Conservation (phyloP, 2,113 vertebrate genomes). For the Muscicapa adusta region DNA sequence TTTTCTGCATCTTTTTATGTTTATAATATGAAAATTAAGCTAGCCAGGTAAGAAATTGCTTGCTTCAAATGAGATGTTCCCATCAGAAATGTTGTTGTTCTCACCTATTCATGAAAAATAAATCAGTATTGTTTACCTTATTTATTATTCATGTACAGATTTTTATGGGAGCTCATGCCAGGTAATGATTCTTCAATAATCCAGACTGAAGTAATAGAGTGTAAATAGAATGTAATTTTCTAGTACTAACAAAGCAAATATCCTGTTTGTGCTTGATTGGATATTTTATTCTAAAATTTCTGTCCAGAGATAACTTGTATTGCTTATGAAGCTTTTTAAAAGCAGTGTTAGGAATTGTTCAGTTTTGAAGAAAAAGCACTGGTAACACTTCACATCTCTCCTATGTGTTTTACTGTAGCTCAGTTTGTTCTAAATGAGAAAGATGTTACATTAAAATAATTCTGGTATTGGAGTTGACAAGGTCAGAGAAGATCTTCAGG, state of each 20-base stretch:
- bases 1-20: neutral
- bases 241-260: neutral
- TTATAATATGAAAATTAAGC: neutral
- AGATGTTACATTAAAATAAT: neutral
- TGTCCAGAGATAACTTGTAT: neutral
- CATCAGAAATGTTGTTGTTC: neutral
- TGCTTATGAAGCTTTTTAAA: neutral
- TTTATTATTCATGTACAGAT: neutral
- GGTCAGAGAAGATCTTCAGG: neutral
- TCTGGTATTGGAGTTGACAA: neutral
- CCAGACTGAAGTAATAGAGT: neutral
- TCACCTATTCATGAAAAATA: conserved; percentile 3
- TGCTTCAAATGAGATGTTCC: neutral
- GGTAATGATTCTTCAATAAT: neutral
- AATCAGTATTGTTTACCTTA: neutral
- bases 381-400: neutral
- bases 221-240: neutral
- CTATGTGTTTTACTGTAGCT: neutral
- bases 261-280: neutral
- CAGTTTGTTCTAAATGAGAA: neutral
- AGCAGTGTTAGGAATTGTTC: neutral
- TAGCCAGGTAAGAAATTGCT: neutral
- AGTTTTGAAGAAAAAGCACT: neutral
- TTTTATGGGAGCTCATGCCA: neutral
- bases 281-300: neutral